These are phyloP conservation scores for Diglossa cyanea DNA, from an alignment of 2,797 vertebrate species.

Conservation along the genomic window DNA sequence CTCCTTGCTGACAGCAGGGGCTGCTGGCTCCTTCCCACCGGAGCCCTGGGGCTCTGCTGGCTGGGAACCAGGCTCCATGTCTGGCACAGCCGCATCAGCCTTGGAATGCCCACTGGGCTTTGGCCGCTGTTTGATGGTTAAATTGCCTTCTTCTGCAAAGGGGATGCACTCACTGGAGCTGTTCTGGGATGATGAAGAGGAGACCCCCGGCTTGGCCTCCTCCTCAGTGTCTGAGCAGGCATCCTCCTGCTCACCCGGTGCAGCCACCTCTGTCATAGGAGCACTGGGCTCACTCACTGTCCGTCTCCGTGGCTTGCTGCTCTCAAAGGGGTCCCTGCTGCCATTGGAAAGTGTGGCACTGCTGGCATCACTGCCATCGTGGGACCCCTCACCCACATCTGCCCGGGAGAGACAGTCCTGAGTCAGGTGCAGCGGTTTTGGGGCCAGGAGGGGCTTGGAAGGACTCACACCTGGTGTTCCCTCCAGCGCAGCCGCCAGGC, in stretches of 20 bases:
- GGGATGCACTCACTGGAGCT: slow-evolving; percentile 84
- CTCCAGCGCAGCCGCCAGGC: slow-evolving; percentile 74
- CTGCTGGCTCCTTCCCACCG: not conserved
- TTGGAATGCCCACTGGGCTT: slow-evolving; percentile 73
- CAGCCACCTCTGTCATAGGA: slow-evolving; percentile 30
- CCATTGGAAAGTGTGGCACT: rapidly evolving
- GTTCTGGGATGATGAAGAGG: slow-evolving; percentile 75
- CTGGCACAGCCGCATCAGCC: not conserved
- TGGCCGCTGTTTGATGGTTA: slow-evolving; percentile 93
- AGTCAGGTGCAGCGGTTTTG: not conserved
- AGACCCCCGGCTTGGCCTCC: slow-evolving; percentile 52
- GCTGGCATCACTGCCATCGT: rapidly evolving
- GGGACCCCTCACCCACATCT: not conserved
- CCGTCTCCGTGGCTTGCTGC: slow-evolving; percentile 71
- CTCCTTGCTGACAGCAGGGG: not conserved
- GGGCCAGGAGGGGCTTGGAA: slow-evolving; percentile 26
- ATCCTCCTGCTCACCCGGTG: slow-evolving; percentile 16
- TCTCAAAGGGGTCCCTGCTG: slow-evolving; percentile 45
- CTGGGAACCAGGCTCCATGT: not conserved
- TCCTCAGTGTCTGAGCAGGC: slow-evolving; percentile 75
- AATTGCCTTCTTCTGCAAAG: slow-evolving; percentile 93
- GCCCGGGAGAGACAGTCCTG: not conserved
- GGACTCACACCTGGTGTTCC: not conserved
- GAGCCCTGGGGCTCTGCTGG: not conserved
- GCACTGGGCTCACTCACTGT: slow-evolving; percentile 81